phyloP scores from a whole-genome alignment of 2,113 vertebrate genomes.

The Glaucidium brasilianum region DNA sequence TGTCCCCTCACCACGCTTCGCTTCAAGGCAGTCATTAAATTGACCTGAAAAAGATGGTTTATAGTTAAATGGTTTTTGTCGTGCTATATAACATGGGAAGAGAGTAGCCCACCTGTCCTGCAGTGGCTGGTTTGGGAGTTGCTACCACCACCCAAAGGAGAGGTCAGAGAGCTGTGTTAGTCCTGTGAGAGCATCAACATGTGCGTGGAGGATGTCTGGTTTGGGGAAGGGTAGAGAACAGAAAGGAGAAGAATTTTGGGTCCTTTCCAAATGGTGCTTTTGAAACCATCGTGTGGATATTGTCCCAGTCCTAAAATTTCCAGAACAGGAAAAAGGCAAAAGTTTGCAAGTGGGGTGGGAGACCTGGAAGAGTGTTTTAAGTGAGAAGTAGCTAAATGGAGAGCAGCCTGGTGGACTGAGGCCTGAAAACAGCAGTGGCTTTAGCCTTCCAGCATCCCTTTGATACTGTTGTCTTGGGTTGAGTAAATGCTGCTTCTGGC shows the following conservation, averaged over 20 bases:
- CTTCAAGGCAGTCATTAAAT: background rate
- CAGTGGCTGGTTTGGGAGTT: background rate
- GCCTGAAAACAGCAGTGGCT: background rate
- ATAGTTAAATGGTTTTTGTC: background rate
- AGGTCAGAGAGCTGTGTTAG: background rate
- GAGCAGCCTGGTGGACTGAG: background rate
- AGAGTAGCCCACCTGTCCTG: background rate
- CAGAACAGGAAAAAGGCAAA: background rate
- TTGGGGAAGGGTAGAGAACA: background rate
- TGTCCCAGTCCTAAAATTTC: background rate
- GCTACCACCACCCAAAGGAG: background rate
- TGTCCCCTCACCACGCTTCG: fast-evolving
- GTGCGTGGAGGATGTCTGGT: fast-evolving
- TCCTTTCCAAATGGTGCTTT: background rate
- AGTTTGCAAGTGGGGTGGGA: background rate
- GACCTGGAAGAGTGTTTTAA: background rate
- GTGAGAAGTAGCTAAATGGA: background rate
- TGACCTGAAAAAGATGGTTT: background rate
- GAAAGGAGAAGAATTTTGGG: background rate
- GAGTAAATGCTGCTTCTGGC: background rate
- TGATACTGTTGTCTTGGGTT: background rate
- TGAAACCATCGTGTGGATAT: background rate
- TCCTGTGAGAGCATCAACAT: fast-evolving
- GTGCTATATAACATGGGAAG: fast-evolving
- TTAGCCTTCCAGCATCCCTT: background rate